These are phyloP conservation scores for Acridotheres tristis DNA, from an alignment of 2,797 vertebrate genomes.

Conservation along the genomic window DNA sequence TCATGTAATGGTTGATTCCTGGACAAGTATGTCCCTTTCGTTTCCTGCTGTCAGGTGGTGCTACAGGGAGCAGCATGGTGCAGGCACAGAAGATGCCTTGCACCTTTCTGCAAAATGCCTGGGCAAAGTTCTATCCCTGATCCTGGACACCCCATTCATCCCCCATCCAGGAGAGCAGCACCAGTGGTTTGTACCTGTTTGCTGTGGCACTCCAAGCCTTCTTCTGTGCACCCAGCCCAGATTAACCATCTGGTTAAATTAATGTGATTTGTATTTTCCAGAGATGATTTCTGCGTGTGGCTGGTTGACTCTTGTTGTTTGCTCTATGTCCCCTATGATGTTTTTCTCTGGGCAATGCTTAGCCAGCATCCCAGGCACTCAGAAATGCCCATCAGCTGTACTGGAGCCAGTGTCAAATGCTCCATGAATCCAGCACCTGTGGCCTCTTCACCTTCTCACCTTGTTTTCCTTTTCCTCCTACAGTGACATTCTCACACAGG, in stretches of 20 bases:
- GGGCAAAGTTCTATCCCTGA: neutral
- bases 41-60: neutral
- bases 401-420: neutral
- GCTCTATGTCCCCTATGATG: neutral
- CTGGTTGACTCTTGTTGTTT: neutral
- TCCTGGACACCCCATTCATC: neutral
- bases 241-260: neutral
- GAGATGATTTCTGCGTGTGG: neutral
- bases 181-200: neutral
- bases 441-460: neutral
- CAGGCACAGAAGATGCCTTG: neutral
- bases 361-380: neutral
- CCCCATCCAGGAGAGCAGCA: neutral
- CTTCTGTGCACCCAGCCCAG: neutral
- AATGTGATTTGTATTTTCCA: neutral
- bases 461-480: neutral
- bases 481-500: fast-evolving
- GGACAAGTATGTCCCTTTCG: neutral
- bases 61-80: neutral
- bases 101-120: neutral
- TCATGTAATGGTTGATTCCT: neutral
- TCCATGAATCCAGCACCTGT: neutral
- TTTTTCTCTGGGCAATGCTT: neutral
- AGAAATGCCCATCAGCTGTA: neutral
- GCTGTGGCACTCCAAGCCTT: neutral